phyloP scores from a whole-genome alignment of 2,113 vertebrate genomes.

The Tretioscincus oriximinensis region DNA sequence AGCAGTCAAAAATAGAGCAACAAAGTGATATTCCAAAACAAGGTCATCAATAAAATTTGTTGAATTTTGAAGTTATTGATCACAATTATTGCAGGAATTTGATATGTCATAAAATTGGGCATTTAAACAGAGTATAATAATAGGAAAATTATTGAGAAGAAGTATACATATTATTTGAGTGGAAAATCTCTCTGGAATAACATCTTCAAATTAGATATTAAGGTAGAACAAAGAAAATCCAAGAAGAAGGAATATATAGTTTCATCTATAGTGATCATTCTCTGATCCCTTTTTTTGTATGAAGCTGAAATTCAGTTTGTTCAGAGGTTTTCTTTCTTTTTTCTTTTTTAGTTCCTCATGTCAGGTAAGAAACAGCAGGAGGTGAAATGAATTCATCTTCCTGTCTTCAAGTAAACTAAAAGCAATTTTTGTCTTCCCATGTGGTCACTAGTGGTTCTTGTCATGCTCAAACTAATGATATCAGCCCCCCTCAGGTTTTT shows the following conservation, averaged over 20 bases:
- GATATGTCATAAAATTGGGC: not conserved
- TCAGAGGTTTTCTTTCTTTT: conserved; percentile 15
- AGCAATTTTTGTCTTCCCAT: conserved; percentile 84
- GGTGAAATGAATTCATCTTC: conserved; percentile 79
- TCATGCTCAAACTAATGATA: conserved; percentile 85
- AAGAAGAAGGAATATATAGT: conserved; percentile 56
- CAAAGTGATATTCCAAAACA: too few species aligned
- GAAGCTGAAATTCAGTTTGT: conserved; percentile 60
- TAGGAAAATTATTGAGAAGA: conserved; percentile 47
- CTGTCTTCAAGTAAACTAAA: conserved; percentile 78
- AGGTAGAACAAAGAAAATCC: conserved; percentile 60
- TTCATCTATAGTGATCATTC: conserved; percentile 38
- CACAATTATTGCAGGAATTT: not conserved
- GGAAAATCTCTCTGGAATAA: conserved; percentile 45
- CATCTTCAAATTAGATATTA: conserved; percentile 50
- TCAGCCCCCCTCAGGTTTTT: conserved; percentile 84
- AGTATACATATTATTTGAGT: conserved; percentile 43
- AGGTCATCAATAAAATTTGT: too few species aligned
- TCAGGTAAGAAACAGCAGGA: conserved; percentile 77
- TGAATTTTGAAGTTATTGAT: too few species aligned
- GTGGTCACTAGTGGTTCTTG: conserved; percentile 85
- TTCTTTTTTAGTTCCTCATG: conserved; percentile 56
- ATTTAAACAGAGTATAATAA: conserved; percentile 42
- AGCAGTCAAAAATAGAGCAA: too few species aligned
- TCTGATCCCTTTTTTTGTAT: conserved; percentile 48